Base-by-base conservation (phyloP, 2,888 invertebrate species). In the Cerceris rybyensis region DNA sequence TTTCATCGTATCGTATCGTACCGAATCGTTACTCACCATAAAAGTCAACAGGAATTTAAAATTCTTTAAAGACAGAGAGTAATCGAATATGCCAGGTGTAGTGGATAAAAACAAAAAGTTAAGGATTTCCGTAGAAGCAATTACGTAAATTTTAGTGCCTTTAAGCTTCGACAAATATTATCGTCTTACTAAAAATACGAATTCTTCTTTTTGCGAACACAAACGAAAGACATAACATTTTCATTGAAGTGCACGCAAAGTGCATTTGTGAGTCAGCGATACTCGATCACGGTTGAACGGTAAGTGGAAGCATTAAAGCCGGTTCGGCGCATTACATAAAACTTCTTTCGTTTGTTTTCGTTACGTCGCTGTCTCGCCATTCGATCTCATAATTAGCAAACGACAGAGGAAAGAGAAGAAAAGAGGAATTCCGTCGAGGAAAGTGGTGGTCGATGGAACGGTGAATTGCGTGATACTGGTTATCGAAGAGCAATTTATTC, bases 361-460 rank as follows among this genome's bases (percentile, higher is more conserved):
- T 80, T 80, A 60, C 76, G 77, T 77, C 71, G 75, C 61, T 41
- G 42, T 13, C 8, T 0, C 28, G 16, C 57, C 49, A 28, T 61
- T 84, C 65, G 28, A 28, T 78, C 81, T 74, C 77, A 76, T 72
- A 76, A 81, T 83, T 74, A 78, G 9, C 61, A 16, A 59, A n/a
- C 8, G 50, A 46, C 42, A 13, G 28, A 16, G 46, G 41, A 68
- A 11, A 50, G n/a, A 50, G n/a, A 50, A n/a, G n/a, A 72, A 75
- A 72, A 41, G 54, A 16, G 43, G 78, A 81, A 86, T 87, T 87
- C 81, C 70, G 71, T 69, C 58, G 75, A 84, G 79, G 84, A 86
- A 88, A 87, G 83, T 80, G 17, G 39, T 28, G 52, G 70, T 52
- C 6, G n/a, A 52, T 42, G 39, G 52, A 52, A 39, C 46, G 9